phyloP scores from a whole-genome alignment of 2,113 vertebrate species.

The Salvelinus sp. region DNA sequence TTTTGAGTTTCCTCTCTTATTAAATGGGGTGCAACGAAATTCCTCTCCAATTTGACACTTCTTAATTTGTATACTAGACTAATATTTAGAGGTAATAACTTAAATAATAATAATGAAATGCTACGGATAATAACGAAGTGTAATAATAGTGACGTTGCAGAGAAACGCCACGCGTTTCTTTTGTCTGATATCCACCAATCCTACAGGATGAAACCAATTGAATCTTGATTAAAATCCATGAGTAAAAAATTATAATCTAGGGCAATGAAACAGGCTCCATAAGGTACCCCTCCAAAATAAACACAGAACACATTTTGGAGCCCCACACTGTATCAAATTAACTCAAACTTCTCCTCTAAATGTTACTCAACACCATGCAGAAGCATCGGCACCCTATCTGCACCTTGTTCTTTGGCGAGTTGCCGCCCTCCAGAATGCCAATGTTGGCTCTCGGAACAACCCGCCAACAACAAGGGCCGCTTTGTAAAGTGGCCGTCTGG shows the following conservation, averaged over 20 bases:
- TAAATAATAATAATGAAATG: too few species aligned
- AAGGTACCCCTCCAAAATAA: background rate
- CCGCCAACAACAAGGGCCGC: slow-evolving; percentile 47
- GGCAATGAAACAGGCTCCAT: background rate
- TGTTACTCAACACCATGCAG: background rate
- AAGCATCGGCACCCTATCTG: slow-evolving; percentile 17
- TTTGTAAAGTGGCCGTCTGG: slow-evolving; percentile 41
- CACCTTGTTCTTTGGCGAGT: slow-evolving; percentile 14
- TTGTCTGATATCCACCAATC: too few species aligned
- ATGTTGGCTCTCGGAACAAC: slow-evolving; percentile 30
- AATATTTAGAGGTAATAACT: too few species aligned
- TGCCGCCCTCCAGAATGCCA: slow-evolving; percentile 46
- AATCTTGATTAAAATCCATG: background rate
- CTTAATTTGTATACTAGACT: too few species aligned
- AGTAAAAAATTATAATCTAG: background rate
- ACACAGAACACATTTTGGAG: background rate
- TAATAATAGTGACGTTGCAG: too few species aligned
- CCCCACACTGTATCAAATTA: too few species aligned
- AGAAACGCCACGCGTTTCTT: too few species aligned
- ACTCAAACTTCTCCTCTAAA: background rate
- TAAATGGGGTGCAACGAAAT: too few species aligned
- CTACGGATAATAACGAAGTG: too few species aligned
- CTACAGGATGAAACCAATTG: too few species aligned
- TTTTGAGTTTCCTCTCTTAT: too few species aligned
- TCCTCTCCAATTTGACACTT: too few species aligned